Conservation (phyloP, 2,797 vertebrate genomes). For the Ctenosaura bakeri region DNA sequence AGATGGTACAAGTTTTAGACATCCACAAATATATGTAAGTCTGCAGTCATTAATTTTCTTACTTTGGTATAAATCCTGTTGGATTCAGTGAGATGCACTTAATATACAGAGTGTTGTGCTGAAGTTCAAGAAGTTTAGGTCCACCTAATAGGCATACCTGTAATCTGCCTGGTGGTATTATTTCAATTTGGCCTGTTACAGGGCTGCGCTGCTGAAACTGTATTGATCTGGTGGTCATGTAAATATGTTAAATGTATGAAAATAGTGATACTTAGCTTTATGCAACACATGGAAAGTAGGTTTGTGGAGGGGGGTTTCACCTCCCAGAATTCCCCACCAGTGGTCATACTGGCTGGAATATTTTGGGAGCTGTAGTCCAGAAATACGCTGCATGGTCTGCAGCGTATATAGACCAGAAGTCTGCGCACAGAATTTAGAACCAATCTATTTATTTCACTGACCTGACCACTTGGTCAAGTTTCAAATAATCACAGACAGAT, state of each 20-base stretch:
- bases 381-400: too few species aligned
- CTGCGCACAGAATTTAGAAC: slow-evolving; percentile 35
- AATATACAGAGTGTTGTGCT: neutral
- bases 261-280: neutral
- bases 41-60: neutral
- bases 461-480: neutral
- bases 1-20: too few species aligned
- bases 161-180: neutral
- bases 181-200: neutral
- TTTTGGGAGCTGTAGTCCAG: neutral
- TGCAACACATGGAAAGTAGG: too few species aligned
- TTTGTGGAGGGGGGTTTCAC: too few species aligned
- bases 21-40: too few species aligned
- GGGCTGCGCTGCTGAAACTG: neutral
- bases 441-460: slow-evolving; percentile 15
- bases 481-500: neutral
- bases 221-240: neutral
- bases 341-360: neutral
- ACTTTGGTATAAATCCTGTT: neutral
- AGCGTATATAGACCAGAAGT: neutral
- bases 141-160: neutral
- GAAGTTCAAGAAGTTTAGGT: neutral
- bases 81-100: neutral
- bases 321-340: neutral
- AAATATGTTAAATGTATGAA: neutral